These are phyloP conservation scores for Hydractinia echinata DNA, from an alignment of 30 jellyfish, hydroid and myxozoan species.

Conservation along the genomic window DNA sequence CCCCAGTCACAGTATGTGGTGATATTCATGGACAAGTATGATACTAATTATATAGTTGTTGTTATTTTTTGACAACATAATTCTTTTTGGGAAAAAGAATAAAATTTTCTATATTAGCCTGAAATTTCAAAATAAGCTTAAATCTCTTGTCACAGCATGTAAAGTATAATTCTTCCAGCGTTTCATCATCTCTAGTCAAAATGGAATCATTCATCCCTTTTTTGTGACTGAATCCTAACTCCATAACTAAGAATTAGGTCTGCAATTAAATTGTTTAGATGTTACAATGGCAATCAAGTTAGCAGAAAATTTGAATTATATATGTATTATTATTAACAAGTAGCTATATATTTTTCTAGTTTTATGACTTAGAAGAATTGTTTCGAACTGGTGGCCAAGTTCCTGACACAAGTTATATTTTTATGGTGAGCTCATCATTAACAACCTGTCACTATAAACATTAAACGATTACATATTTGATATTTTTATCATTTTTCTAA, in stretches of 20 bases:
- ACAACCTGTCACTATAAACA: neutral
- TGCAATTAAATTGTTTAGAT: too few species aligned
- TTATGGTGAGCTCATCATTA: conserved; percentile 50
- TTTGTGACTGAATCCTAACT: too few species aligned
- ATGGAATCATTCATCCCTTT: too few species aligned
- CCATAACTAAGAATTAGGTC: too few species aligned
- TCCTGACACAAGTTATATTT: conserved; percentile 91
- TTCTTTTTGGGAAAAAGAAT: neutral
- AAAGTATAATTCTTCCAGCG: too few species aligned
- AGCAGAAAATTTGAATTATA: too few species aligned
- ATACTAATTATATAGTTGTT: neutral
- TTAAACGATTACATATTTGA: neutral
- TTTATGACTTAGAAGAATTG: conserved; percentile 92
- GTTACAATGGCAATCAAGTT: too few species aligned
- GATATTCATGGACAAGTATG: conserved; percentile 99
- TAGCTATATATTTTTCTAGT: conserved; percentile 42
- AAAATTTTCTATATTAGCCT: neutral
- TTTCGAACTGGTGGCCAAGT: conserved; percentile 98
- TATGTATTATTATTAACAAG: neutral
- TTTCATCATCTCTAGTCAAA: too few species aligned
- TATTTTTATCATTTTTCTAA: neutral
- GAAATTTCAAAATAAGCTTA: too few species aligned
- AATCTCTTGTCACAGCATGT: too few species aligned
- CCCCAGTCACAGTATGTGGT: conserved; percentile 99
- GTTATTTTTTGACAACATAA: too few species aligned